These are phyloP conservation scores for Musca vetustissima DNA, from an alignment of 1,140 invertebrate species.

Conservation along the genomic window DNA sequence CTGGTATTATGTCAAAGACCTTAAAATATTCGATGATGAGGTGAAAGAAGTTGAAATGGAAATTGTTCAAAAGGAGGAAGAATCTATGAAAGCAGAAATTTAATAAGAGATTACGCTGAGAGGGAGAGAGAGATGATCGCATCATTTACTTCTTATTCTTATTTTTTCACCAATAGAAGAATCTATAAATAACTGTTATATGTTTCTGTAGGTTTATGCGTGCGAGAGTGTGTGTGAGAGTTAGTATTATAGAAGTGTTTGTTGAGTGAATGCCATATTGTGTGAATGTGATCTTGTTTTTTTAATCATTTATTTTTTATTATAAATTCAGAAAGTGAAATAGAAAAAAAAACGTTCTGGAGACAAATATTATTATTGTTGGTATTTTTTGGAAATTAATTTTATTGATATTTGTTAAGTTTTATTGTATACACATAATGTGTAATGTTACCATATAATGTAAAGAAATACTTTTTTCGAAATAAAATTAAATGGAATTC, in stretches of 20 bases:
- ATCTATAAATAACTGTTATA: conserved; percentile 4
- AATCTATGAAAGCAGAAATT: conserved; percentile 52
- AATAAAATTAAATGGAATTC: too few relatives aligned
- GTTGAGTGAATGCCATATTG: conserved; percentile 11
- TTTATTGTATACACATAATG: too few relatives aligned
- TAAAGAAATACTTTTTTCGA: too few relatives aligned
- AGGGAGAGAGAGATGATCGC: not conserved
- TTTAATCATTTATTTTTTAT: too few relatives aligned
- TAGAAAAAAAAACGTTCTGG: too few relatives aligned
- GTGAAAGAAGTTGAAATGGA: conserved; percentile 55
- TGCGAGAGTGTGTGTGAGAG: conserved; percentile 14
- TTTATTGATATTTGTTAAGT: too few relatives aligned
- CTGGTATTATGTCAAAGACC: conserved; percentile 69
- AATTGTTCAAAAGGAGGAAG: conserved; percentile 50
- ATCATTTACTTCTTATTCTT: not conserved
- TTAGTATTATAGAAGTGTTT: conserved; percentile 3
- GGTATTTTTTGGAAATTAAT: too few relatives aligned
- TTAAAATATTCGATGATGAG: conserved; percentile 72
- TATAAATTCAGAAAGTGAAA: too few relatives aligned
- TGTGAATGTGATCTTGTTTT: not conserved
- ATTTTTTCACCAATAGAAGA: not conserved
- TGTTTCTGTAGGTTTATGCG: too few relatives aligned
- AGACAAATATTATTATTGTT: not conserved
- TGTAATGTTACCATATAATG: too few relatives aligned
- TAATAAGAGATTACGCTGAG: conserved; percentile 31